Evolutionary conservation across 2,888 invertebrate genomes (phyloP).

Genomic region (Spodoptera picta): DNA sequence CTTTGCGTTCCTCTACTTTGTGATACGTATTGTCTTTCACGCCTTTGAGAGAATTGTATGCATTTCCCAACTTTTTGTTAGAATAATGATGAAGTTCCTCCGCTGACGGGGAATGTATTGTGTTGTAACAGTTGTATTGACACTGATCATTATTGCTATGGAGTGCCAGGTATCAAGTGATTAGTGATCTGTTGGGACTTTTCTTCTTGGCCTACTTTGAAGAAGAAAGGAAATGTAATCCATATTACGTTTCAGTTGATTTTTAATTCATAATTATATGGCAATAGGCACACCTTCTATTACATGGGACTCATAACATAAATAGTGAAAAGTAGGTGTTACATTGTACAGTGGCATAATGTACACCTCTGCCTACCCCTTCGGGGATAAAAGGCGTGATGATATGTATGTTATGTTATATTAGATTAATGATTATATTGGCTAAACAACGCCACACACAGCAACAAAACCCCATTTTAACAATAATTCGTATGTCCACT

Average conservation of each 20-base stretch:
- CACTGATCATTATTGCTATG: conserved; percentile 7
- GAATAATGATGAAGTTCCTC: conserved; percentile 52
- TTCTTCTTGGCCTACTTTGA: not conserved
- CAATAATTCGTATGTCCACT: no score
- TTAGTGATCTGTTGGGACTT: not conserved
- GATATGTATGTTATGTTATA: no score
- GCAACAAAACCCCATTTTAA: no score
- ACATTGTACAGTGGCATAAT: no score
- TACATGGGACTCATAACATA: no score
- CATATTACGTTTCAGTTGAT: not conserved
- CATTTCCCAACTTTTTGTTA: conserved; percentile 71
- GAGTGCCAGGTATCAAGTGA: not conserved
- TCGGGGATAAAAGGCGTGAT: no score
- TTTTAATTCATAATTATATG: no score
- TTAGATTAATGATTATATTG: no score
- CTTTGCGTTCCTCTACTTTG: conserved; percentile 80
- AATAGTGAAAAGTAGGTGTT: no score
- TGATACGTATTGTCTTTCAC: conserved; percentile 81
- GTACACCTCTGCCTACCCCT: no score
- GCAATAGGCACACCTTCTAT: no score
- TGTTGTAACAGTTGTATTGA: conserved; percentile 14
- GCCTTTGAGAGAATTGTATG: conserved; percentile 77
- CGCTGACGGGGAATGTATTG: conserved; percentile 15
- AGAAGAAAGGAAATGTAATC: not conserved
- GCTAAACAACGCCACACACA: no score